Base-by-base conservation (phyloP, 1,140 invertebrate species). In the Mercenaria mercenaria region DNA sequence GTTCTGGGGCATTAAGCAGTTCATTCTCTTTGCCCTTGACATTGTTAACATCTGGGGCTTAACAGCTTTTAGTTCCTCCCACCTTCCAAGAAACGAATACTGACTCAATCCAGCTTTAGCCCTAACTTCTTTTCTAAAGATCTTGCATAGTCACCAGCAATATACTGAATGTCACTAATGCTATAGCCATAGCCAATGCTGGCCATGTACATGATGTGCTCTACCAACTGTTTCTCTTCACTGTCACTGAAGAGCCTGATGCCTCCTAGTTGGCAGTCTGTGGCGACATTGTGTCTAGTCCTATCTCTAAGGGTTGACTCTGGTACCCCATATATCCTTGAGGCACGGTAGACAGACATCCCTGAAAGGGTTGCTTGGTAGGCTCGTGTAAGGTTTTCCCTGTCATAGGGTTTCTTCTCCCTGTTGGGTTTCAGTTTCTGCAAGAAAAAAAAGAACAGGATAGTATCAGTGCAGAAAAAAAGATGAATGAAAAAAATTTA, bases 1-100 rank as follows among this genome's bases (percentile, higher is more conserved):
- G 26, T 32, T 83, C 47, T 29, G 85, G 85, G 20, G 52, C 52
- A 20, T 56, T 72, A 47, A 39, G 69, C 1, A 90, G 34, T 13
- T 47, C 50, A 67, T 86, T 52, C 11, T 72, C 43, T 82, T 76
- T 76, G 83, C 79, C 34, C 82, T 59, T 15, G 11, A 41, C 41
- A 88, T 64, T 10, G 23, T 20, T 10, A 91, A 29, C 80, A 72
- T 83, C 29, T 88, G 81, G 23, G 84, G 84, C 41, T 87, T 87
- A 0, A 23, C 26, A 32, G 56, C 59, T 85, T 79, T n/a, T n/a
- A n/a, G n/a, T n/a, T n/a, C n/a, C n/a, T n/a, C n/a, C n/a, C n/a
- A n/a, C n/a, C n/a, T n/a, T 80, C 23, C 85, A 41, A 23, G 77
- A 43, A 88, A 84, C 41, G 82, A 74, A 52, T 88, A 77, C 4